phyloP scores from a whole-genome alignment of 2,113 vertebrate species.

The Coturnix japonica region DNA sequence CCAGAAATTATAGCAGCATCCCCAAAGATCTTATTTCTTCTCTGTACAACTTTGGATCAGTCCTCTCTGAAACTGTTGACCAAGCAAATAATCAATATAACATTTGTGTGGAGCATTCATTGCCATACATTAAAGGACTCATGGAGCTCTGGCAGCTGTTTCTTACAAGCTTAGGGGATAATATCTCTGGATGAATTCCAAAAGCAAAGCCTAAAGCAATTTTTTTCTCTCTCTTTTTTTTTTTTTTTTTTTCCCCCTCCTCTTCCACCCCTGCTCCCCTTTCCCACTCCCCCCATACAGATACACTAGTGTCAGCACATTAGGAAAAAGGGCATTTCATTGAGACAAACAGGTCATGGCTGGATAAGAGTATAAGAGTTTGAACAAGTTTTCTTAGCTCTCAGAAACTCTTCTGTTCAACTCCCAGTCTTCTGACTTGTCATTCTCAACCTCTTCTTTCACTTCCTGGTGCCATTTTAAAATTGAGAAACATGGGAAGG shows the following conservation, averaged over 20 bases:
- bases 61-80: neutral
- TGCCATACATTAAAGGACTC: neutral
- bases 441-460: neutral
- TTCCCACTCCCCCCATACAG: neutral
- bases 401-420: neutral
- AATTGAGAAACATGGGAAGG: neutral
- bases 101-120: neutral
- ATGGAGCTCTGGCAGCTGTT: conserved; percentile 41
- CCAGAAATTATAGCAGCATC: neutral
- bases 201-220: neutral
- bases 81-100: neutral
- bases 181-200: conserved; percentile 33
- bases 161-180: conserved; percentile 1
- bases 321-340: neutral
- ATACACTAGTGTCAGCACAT: neutral
- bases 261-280: no score
- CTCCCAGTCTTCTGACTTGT: neutral
- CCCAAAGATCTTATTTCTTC: neutral
- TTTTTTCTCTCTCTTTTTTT: neutral
- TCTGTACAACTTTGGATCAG: neutral
- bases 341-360: neutral
- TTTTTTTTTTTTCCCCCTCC: no score
- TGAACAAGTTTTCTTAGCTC: neutral
- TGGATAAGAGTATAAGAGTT: conserved; percentile 14
- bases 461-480: neutral